phyloP scores from a whole-genome alignment of 2,888 invertebrate species.

The Cheilosia impressa region DNA sequence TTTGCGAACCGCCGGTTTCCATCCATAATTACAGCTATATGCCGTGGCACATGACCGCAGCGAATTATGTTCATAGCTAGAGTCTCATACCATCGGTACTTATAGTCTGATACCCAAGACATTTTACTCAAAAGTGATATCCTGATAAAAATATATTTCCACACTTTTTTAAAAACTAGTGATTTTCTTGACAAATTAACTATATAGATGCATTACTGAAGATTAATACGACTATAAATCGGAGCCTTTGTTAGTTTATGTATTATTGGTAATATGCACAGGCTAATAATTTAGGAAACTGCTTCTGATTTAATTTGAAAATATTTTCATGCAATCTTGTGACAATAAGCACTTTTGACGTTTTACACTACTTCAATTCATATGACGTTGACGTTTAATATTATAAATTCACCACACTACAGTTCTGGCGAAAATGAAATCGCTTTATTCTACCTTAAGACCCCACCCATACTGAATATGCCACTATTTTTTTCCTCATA shows the following conservation, averaged over 20 bases:
- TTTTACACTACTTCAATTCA: background rate
- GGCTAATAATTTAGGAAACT: background rate
- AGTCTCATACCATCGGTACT: constrained; percentile 90
- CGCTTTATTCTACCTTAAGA: too few relatives aligned
- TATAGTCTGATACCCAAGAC: constrained; percentile 92
- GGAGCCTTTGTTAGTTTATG: too few relatives aligned
- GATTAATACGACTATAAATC: too few relatives aligned
- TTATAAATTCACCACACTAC: background rate
- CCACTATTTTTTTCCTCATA: too few relatives aligned
- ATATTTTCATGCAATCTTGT: constrained; percentile 51
- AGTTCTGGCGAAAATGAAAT: background rate
- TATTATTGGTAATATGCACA: too few relatives aligned
- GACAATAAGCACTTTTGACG: constrained; percentile 31
- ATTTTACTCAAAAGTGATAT: constrained; percentile 79
- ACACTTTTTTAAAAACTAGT: background rate
- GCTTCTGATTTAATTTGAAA: background rate
- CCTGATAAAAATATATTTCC: background rate
- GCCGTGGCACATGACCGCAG: constrained; percentile 92
- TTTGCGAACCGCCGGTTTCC: constrained; percentile 97
- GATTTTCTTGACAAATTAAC: background rate
- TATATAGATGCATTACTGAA: too few relatives aligned
- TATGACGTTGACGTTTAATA: constrained; percentile 13
- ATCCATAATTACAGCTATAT: constrained; percentile 99
- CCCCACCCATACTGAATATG: too few relatives aligned
- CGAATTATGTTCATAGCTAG: constrained; percentile 88